Percentiles rank a stretch among this genome's conserved stretches.
phyloP scores from a whole-genome alignment of 2,113 vertebrate genomes.

The Excalfactoria chinensis region DNA sequence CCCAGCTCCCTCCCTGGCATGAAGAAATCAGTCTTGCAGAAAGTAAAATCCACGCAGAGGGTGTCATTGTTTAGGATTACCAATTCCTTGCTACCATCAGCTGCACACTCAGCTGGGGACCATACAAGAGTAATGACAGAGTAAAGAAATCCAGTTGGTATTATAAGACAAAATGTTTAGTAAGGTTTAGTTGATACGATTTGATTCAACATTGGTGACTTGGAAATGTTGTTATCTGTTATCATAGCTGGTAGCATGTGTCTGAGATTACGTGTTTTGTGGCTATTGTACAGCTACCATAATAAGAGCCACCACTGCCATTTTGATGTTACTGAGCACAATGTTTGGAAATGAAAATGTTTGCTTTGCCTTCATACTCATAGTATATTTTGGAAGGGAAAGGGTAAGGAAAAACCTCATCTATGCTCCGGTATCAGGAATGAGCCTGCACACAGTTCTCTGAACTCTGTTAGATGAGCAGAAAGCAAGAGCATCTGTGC shows the following conservation, averaged over 20 bases:
- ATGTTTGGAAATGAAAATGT: neutral
- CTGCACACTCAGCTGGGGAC: neutral
- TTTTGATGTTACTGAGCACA: neutral
- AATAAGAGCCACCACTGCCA: neutral
- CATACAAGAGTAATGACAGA: neutral
- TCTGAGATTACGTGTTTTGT: neutral
- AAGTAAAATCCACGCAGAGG: neutral
- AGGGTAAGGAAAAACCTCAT: neutral
- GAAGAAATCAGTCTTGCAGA: neutral
- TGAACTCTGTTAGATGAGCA: neutral
- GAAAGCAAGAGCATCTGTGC: neutral
- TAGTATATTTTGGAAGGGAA: neutral
- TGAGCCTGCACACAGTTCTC: neutral
- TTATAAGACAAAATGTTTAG: neutral
- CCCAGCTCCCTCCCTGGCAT: slow-evolving; percentile 11
- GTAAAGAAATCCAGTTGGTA: neutral
- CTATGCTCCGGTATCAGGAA: neutral
- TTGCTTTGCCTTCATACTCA: neutral
- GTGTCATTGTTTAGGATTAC: slow-evolving; percentile 4
- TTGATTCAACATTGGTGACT: neutral
- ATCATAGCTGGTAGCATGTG: fast-evolving
- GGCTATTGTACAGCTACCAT: neutral
- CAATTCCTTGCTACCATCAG: neutral
- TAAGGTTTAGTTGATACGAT: neutral
- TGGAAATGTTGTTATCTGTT: neutral